Conservation (phyloP, 2,797 vertebrate species). For the Neosilurus hyrtlii region DNA sequence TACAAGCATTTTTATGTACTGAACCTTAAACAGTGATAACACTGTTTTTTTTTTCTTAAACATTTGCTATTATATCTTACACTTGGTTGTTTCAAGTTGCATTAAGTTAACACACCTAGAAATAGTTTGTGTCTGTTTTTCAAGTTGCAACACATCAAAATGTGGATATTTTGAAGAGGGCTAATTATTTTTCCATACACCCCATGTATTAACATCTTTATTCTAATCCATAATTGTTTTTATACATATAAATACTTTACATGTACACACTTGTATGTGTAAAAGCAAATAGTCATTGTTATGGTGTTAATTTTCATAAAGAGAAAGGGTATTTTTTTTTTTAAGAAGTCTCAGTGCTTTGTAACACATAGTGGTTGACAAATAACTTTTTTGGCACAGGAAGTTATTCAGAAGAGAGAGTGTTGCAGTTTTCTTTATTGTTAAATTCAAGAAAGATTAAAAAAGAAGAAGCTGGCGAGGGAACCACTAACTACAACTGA, state of each 20-base stretch:
- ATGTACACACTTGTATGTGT: neutral
- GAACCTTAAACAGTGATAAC: no score
- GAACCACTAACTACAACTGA: neutral
- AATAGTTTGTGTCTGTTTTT: no score
- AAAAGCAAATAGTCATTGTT: neutral
- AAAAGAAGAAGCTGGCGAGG: neutral
- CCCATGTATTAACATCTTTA: neutral
- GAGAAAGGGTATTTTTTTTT: neutral
- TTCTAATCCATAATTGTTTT: neutral
- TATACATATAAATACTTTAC: neutral
- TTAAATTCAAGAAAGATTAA: neutral
- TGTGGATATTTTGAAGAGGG: no score
- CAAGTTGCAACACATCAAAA: no score
- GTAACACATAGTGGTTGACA: neutral
- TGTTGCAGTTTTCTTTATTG: neutral
- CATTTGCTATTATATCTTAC: no score
- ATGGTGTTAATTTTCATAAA: neutral
- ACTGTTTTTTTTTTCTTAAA: no score
- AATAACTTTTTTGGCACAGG: neutral
- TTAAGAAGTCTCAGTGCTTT: neutral
- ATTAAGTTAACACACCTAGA: no score
- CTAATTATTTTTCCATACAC: no score
- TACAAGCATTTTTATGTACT: no score
- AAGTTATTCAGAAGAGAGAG: neutral
- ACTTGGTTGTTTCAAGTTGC: no score